Base-by-base conservation (phyloP, 1,140 invertebrate species). In the Dinoponera quadriceps region DNA sequence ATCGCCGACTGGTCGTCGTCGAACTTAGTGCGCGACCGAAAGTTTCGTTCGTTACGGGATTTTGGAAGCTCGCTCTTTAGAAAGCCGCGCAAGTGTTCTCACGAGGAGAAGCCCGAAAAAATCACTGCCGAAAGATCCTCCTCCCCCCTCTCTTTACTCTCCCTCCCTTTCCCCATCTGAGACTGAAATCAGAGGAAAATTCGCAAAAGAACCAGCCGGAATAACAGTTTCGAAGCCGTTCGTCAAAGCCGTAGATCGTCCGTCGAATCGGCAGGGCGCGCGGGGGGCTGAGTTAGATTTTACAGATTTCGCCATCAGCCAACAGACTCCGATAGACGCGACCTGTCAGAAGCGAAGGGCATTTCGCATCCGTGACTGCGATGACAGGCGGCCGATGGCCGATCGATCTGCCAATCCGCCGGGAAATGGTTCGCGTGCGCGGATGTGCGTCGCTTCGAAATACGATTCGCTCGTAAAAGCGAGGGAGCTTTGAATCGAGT, bases 331-430 rank as follows among this genome's bases (percentile, higher is more conserved):
- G 63, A 78, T 59, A 80, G 65, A 80, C 51, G 57, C 51, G 27
- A 78, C 69, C 75, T 78, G 33, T 69, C 63, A 57, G 22, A 18
- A 29, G 44, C 63, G 2, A 7, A 33, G 2, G 68, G 13, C 63
- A 78, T 69, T 78, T 69, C 51, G 49, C 72, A 44, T 68, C 27
- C 38, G 29, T 33, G 20, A 9, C 38, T 68, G 69, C 14, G 65
- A 80, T 80, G 75, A 80, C 75, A 59, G 33, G 38, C 66, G 57
- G 75, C 38, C n/a, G 38, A 80, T 80, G 75, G 22, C 51, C 51
- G 54, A 80, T 71, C 33, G 63, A 48, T 69, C 25, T 9, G 57
- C 51, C 48, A 80, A 57, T 80, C 65, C 75, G 16, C 44, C 22
- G n/a, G 51, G 54, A 54, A 78, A 71, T 59, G 14, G 63, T 3